These are phyloP conservation scores for Himalopsyche kuldschensis DNA, from an alignment of 2,888 invertebrate genomes.

Conservation along the genomic window DNA sequence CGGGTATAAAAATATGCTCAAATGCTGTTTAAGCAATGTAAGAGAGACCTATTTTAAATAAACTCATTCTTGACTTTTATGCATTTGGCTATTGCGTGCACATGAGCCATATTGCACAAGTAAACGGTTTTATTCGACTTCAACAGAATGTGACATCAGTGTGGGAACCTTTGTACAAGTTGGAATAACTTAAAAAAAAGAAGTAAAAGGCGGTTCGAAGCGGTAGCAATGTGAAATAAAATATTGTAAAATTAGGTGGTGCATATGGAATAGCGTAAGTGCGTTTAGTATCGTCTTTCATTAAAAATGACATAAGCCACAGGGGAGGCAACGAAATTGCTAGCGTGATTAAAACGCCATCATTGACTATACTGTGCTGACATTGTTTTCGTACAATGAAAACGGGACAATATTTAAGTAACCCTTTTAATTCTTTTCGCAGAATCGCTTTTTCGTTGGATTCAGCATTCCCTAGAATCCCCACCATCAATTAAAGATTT, in stretches of 20 bases:
- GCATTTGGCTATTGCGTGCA: neutral
- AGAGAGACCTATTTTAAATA: no score
- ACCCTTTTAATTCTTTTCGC: no score
- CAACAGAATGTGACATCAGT: neutral
- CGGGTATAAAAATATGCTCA: no score
- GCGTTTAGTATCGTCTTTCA: neutral
- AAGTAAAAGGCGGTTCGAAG: neutral
- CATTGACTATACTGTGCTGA: neutral
- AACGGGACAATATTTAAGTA: neutral
- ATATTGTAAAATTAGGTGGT: neutral
- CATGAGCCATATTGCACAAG: neutral
- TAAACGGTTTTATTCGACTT: neutral
- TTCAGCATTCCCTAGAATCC: no score
- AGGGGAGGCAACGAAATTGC: neutral
- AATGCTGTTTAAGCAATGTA: no score
- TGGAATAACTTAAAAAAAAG: neutral
- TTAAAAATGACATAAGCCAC: neutral
- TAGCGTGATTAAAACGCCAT: constrained; percentile 20
- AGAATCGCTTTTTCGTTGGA: no score
- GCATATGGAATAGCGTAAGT: neutral
- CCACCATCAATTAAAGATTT: no score
- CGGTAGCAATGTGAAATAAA: neutral
- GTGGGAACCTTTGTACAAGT: neutral
- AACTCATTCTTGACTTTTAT: no score
- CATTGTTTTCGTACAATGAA: neutral